Evolutionary conservation across 2,797 vertebrate genomes (phyloP), one percentile per base, ranked within the genome.

Genomic region (Neostethus bicornis): DNA sequence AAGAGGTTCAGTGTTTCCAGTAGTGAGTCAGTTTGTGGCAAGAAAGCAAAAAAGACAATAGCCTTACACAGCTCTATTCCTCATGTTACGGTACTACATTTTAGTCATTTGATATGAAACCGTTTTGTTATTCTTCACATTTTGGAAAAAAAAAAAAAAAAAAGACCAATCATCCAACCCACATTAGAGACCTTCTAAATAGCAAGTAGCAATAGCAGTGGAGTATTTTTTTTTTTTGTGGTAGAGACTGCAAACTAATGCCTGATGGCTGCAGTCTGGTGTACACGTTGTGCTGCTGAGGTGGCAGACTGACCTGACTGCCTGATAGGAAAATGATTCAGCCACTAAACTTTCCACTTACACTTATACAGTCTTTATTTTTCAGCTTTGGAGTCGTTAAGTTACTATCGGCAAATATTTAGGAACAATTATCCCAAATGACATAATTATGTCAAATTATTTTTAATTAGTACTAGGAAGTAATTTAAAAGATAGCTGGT

Each of bases 1-100:
- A 62, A 77, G 79, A 86, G 86, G 75, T 81, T 77, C n/a, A 42
- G 20, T 80, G 85, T 84, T 89, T 86, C 87, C 86, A 90, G 68
- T 41, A 26, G 55, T 81, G 83, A 82, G 65, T 86, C 84, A 87
- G 74, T 71, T 32, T 67, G 57, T 45, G 60, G 70, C 47, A 14
- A 55, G 28, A 46, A 44, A 26, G 51, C 45, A 24, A 31, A 56
- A 69, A 59, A n/a, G n/a, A 3, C 4, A 32, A 26, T 16, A 6
- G 19, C 56, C 74, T 52, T 75, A 73, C 42, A 44, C 26, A 14
- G 58, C 44, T 21, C n/a, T 38, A 38, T 42, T 51, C 51, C 69
- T 61, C 24, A 63, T 52, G 57, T 69, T 16, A 17, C 28, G 49
- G 25, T 14, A 23, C 53, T 11, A 41, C 10, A 24, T 16, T 55